A percentile compares a stretch with the other conserved stretches of the same genome.
These are phyloP conservation scores for Drosophila athabasca DNA, from an alignment of 1,140 invertebrate genomes.

Conservation along the genomic window DNA sequence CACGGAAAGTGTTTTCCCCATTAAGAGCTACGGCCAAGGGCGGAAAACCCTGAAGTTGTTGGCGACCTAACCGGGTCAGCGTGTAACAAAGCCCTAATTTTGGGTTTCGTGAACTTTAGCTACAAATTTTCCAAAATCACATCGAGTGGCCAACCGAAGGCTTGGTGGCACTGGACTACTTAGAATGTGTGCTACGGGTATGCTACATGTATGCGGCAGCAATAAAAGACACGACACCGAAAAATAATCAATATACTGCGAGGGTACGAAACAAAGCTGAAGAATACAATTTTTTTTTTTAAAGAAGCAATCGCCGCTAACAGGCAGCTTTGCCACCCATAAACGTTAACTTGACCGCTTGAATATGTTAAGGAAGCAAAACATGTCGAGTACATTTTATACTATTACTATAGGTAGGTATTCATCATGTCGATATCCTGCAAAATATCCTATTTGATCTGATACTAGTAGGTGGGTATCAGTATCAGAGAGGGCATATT, in stretches of 20 bases:
- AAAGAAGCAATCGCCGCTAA: too few species aligned
- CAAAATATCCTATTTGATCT: too few species aligned
- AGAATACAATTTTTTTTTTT: background rate
- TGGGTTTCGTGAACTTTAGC: slow-evolving; percentile 44
- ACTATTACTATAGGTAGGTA: too few species aligned
- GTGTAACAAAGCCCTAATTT: slow-evolving; percentile 36
- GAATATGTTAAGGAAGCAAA: too few species aligned
- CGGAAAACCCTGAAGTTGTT: slow-evolving; percentile 11
- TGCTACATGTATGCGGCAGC: slow-evolving; percentile 11
- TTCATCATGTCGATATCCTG: too few species aligned
- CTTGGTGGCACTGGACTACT: slow-evolving; percentile 29
- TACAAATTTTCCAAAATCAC: slow-evolving; percentile 44
- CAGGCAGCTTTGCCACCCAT: too few species aligned
- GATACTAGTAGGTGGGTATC: too few species aligned
- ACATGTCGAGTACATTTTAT: too few species aligned
- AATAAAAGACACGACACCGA: slow-evolving; percentile 31
- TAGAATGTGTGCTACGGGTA: too few species aligned
- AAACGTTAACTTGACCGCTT: too few species aligned
- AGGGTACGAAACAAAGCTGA: slow-evolving; percentile 38
- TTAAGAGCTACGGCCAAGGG: slow-evolving; percentile 21
- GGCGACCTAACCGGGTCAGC: slow-evolving; percentile 27
- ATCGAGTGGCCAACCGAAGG: slow-evolving; percentile 31
- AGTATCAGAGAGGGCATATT: too few species aligned
- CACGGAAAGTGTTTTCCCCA: slow-evolving; percentile 33
- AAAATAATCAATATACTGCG: slow-evolving; percentile 43